phyloP scores from a whole-genome alignment of 2,113 vertebrate species.

The Nanorana parkeri region DNA sequence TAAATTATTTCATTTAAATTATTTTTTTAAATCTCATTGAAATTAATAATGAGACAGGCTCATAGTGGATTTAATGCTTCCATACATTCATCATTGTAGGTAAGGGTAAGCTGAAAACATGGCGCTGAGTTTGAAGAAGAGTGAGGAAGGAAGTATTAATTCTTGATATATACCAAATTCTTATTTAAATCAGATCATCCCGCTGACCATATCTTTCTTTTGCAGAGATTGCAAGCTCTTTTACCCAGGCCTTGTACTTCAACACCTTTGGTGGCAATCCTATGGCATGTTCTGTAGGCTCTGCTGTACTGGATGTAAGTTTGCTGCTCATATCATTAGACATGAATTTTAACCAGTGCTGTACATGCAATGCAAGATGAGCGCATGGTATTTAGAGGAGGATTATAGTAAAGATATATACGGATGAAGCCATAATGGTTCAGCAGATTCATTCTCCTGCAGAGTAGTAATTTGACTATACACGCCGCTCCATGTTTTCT shows the following conservation, averaged over 20 bases:
- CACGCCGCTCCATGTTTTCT: no score
- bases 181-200: neutral
- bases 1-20: no score
- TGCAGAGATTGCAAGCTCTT: constrained; percentile 84
- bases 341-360: neutral
- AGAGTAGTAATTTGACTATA: no score
- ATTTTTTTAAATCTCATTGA: no score
- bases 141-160: no score
- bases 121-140: neutral
- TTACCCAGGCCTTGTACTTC: constrained; percentile 77
- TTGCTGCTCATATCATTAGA: neutral
- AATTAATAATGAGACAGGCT: no score
- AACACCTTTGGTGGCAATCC: constrained; percentile 93
- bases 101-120: neutral
- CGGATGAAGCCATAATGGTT: no score
- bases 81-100: no score
- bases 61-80: no score
- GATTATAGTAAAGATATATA: no score
- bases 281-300: constrained; percentile 81
- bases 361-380: neutral
- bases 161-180: no score
- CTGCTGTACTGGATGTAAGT: constrained; percentile 88
- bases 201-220: constrained; percentile 40
- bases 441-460: no score
- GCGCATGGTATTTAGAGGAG: neutral